A percentile compares a stretch with the other conserved stretches of the same genome.
phyloP scores from a whole-genome alignment of 2,113 vertebrate species.

The Phycodurus eques region DNA sequence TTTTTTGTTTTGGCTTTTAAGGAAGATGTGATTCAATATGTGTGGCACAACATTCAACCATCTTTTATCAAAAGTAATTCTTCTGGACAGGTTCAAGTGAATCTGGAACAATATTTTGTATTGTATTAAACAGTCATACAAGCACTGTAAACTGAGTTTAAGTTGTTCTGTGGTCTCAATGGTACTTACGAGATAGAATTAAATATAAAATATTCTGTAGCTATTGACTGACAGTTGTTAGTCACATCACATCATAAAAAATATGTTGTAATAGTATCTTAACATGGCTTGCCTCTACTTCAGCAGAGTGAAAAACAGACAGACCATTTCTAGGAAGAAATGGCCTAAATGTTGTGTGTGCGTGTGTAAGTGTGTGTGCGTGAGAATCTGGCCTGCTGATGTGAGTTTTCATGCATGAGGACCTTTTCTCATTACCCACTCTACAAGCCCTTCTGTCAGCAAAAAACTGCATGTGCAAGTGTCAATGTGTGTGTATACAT shows the following conservation, averaged over 20 bases:
- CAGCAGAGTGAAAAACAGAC: background rate
- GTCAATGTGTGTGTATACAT: slow-evolving; percentile 22
- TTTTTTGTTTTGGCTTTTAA: background rate
- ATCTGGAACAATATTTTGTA: background rate
- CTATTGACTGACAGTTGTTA: background rate
- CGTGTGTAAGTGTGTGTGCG: slow-evolving; percentile 4
- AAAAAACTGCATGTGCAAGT: slow-evolving; percentile 23
- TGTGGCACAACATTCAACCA: no score
- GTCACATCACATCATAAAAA: background rate
- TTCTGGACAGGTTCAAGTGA: no score
- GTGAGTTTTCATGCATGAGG: slow-evolving; percentile 62
- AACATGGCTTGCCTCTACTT: background rate
- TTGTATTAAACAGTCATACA: no score
- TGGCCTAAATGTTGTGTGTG: slow-evolving; percentile 12
- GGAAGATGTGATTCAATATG: no score
- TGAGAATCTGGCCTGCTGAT: slow-evolving; percentile 42
- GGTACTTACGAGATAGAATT: no score
- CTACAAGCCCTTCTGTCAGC: slow-evolving; percentile 59
- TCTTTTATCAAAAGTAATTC: no score
- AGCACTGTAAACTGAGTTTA: background rate
- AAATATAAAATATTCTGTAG: background rate
- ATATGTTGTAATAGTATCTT: background rate
- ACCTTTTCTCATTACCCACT: slow-evolving; percentile 65
- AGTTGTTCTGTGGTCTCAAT: no score
- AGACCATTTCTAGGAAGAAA: background rate